These are phyloP conservation scores for Cheilosia urbana DNA, from an alignment of 2,888 invertebrate species.

Conservation along the genomic window DNA sequence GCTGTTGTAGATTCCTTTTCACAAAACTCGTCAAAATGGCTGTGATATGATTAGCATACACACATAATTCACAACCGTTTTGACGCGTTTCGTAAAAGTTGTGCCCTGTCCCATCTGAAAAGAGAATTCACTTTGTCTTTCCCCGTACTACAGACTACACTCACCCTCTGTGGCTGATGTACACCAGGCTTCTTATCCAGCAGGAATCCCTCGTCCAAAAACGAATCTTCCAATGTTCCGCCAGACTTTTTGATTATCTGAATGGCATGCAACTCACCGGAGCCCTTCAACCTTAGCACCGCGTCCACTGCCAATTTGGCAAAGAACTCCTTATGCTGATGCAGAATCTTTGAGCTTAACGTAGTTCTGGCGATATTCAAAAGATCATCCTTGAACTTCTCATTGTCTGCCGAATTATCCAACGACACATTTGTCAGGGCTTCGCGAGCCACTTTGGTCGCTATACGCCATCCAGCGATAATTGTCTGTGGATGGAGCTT, in stretches of 20 bases:
- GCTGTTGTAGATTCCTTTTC: constrained; percentile 72
- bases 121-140: neutral
- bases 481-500: constrained; percentile 99
- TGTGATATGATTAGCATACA: constrained; percentile 81
- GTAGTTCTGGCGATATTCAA: constrained; percentile 99
- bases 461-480: constrained; percentile 96
- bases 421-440: constrained; percentile 91
- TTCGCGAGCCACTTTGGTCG: constrained; percentile 92
- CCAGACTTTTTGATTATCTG: constrained; percentile 99
- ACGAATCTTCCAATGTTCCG: constrained; percentile 96
- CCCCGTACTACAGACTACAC: constrained; percentile 37
- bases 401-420: constrained; percentile 92
- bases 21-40: constrained; percentile 84
- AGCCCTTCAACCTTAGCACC: constrained; percentile 96
- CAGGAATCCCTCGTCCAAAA: constrained; percentile 97
- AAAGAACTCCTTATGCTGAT: constrained; percentile 98
- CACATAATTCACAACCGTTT: constrained; percentile 84
- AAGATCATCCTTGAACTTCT: constrained; percentile 93
- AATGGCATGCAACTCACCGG: constrained; percentile 97
- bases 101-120: constrained; percentile 6
- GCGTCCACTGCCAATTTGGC: constrained; percentile 98
- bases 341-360: constrained; percentile 98
- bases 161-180: constrained; percentile 93
- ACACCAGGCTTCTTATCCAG: constrained; percentile 98
- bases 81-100: constrained; percentile 78